These are phyloP conservation scores for Hippocampus mohnikei DNA, from an alignment of 2,113 vertebrate species.

Conservation along the genomic window DNA sequence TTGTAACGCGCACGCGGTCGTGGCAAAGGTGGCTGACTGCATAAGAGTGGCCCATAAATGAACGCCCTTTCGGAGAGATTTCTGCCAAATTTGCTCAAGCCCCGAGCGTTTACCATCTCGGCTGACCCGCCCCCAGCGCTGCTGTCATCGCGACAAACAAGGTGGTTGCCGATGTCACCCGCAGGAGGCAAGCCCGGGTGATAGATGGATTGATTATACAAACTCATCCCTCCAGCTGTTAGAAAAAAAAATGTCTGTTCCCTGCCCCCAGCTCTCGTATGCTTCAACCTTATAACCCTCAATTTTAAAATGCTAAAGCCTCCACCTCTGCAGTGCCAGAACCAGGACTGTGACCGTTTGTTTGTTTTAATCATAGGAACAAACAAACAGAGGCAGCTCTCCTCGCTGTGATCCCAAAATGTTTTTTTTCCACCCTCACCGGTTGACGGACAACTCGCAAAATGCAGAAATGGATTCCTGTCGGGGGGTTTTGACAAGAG, in stretches of 20 bases:
- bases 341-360: conserved; percentile 21
- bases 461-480: conserved; percentile 65
- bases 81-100: neutral
- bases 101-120: conserved; percentile 32
- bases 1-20: neutral
- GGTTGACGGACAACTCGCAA: conserved; percentile 52
- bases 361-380: conserved; percentile 9
- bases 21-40: neutral
- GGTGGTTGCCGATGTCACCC: conserved; percentile 64
- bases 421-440: conserved; percentile 37
- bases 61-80: neutral
- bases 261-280: conserved; percentile 46
- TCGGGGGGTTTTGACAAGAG: conserved; percentile 48
- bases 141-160: conserved; percentile 40
- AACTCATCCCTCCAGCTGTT: neutral
- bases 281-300: conserved; percentile 30
- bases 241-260: conserved; percentile 13
- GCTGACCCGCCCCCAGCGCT: conserved; percentile 31
- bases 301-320: conserved; percentile 31
- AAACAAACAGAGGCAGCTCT: conserved; percentile 46
- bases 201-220: conserved; percentile 64
- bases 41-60: neutral
- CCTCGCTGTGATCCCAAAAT: conserved; percentile 29
- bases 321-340: conserved; percentile 18
- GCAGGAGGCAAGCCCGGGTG: conserved; percentile 36